These are phyloP conservation scores for Caerostris darwini DNA, from an alignment of 1,140 invertebrate genomes.

Conservation along the genomic window DNA sequence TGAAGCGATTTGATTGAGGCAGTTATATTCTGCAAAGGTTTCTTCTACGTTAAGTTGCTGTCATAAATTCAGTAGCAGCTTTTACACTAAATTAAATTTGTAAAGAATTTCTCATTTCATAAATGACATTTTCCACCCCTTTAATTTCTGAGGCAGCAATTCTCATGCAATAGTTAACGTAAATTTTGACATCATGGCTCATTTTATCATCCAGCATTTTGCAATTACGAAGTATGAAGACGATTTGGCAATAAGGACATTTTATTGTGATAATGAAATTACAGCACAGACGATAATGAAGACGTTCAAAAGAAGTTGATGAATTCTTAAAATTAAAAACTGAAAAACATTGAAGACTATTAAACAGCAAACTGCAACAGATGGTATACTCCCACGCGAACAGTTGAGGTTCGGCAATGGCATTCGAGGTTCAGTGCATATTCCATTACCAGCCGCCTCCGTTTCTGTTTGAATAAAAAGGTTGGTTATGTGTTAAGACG, in stretches of 20 bases:
- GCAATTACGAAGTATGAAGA: constrained; percentile 56
- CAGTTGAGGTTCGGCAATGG: constrained; percentile 59
- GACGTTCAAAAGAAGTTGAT: constrained; percentile 35
- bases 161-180: background rate
- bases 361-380: constrained; percentile 73
- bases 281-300: constrained; percentile 64
- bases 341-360: constrained; percentile 73
- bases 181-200: constrained; percentile 39
- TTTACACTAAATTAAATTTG: too few relatives aligned
- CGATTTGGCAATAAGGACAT: constrained; percentile 60
- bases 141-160: background rate
- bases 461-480: constrained; percentile 77
- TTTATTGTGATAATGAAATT: constrained; percentile 77
- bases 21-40: background rate
- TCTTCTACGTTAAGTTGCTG: background rate
- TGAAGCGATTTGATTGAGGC: background rate
- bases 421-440: constrained; percentile 22
- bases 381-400: constrained; percentile 65
- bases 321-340: constrained; percentile 65
- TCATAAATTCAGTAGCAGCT: background rate
- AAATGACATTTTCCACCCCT: background rate
- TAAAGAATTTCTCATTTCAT: background rate
- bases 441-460: constrained; percentile 65
- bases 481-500: constrained; percentile 74
- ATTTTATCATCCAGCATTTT: constrained; percentile 75